phyloP scores from a whole-genome alignment of 2,797 vertebrate genomes.

The Enteromius afrohamiltoni region DNA sequence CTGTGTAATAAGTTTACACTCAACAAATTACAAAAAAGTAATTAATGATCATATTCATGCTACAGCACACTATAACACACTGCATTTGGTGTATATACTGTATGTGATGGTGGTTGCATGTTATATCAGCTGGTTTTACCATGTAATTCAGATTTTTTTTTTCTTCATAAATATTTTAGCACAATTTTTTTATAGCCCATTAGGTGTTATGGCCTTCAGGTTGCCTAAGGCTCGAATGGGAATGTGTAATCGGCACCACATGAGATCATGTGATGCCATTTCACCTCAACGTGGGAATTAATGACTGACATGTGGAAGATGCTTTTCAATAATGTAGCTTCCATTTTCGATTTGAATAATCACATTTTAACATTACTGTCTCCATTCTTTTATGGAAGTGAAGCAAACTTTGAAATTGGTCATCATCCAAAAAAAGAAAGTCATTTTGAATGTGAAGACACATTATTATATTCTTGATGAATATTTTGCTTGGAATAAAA shows the following conservation, averaged over 20 bases:
- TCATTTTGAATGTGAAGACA: not conserved
- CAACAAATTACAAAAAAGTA: conserved; percentile 11
- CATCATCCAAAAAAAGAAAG: not conserved
- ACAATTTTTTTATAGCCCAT: conserved; percentile 16
- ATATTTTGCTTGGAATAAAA: not conserved
- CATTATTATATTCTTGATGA: not conserved
- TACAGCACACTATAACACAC: not conserved
- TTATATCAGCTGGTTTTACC: not conserved
- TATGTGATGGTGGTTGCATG: not conserved
- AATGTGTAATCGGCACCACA: conserved; percentile 1
- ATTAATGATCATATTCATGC: not conserved
- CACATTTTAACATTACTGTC: not conserved
- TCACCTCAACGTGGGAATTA: conserved; percentile 22
- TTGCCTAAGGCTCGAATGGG: conserved; percentile 14
- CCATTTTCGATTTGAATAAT: not conserved
- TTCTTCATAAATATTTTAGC: not conserved
- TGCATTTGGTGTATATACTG: not conserved
- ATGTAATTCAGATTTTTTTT: conserved; percentile 12
- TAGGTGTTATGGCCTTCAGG: conserved; percentile 35
- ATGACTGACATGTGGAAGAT: not conserved
- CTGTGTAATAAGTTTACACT: not conserved
- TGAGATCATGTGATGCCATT: conserved; percentile 10
- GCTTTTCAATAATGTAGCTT: conserved; percentile 24
- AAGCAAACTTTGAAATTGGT: conserved; percentile 10
- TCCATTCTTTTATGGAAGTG: not conserved